Base-by-base conservation (phyloP, 2,113 vertebrate genomes). In the Dasypus novemcinctus region DNA sequence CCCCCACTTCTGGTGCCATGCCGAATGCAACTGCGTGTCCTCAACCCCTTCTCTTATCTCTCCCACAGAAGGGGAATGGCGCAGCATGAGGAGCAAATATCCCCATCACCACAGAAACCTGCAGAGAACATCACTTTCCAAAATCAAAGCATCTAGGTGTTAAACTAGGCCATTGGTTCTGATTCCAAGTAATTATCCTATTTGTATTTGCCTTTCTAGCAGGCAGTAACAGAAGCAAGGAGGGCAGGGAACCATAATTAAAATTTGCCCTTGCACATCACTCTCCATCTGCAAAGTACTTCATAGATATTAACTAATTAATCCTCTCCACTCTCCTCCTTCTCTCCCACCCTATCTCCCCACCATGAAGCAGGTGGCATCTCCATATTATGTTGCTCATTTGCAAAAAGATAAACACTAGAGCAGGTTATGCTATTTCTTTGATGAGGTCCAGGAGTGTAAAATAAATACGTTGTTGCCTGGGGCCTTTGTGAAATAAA, bases 401-500 rank as follows among this genome's bases (percentile, higher is more conserved):
- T 96, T 95, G 54, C 89, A 87, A 61, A 93, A 94, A 87, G 84
- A 90, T 81, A 96, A 96, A 96, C 93, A 96, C 36, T 76, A 41
- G 76, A 92, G 57, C 66, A 90, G 93, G 85, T 93, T 94, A 94
- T 5, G 38, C 86, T 79, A 81, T 85, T 84, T 82, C 29, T 38
- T 93, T 71, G 66, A 84, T 84, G 87, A 93, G 95, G 95, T 95
- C 97, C 92, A 93, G 72, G 76, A 92, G 78, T 94, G 81, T 96
- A 88, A 96, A 96, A 92, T 93, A 96, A 93, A 96, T 82, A 97
- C 83, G 94, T 84, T 54, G 23, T 59, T 90, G 89, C 93, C 96
- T 94, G 87, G 83, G 90, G 95, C 93, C 54, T 96, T 95, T 93
- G 90, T 91, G 97, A 96, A 95, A 95, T 93, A 94, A 96, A 97